phyloP scores from a whole-genome alignment of 2,797 vertebrate genomes.

The Crocodylus rhombifer region DNA sequence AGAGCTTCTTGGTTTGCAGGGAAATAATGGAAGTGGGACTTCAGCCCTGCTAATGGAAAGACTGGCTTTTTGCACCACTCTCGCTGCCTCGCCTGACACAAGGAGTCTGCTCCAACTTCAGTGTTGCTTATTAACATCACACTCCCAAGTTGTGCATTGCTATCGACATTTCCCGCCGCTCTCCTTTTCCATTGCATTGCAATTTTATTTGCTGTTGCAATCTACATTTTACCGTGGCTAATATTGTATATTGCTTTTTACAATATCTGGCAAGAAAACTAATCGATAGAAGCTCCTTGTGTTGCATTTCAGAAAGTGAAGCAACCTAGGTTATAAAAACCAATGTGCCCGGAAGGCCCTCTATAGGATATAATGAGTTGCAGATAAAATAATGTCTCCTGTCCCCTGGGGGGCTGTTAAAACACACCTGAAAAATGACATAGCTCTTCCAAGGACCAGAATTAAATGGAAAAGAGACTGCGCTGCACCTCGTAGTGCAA shows the following conservation, averaged over 20 bases:
- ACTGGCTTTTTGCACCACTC: not conserved
- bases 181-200: not conserved
- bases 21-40: slow-evolving; percentile 27
- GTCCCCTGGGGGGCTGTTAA: not conserved
- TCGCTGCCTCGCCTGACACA: not conserved
- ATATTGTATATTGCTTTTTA: slow-evolving; percentile 53
- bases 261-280: slow-evolving; percentile 23
- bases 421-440: slow-evolving; percentile 41
- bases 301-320: slow-evolving; percentile 18
- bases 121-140: not conserved
- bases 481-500: not conserved
- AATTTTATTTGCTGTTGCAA: not conserved
- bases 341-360: slow-evolving; percentile 19
- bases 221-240: slow-evolving; percentile 32
- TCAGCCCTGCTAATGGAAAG: slow-evolving; percentile 8
- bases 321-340: slow-evolving; percentile 16
- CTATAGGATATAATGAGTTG: not conserved
- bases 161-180: not conserved
- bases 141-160: not conserved
- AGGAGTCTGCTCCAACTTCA: not conserved
- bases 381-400: not conserved
- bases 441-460: slow-evolving; percentile 21
- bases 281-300: slow-evolving; percentile 46
- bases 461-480: not conserved
- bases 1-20: not conserved